Percentiles rank a stretch among this genome's conserved stretches.
phyloP scores from a whole-genome alignment of 2,888 invertebrate species.

The Papilio protenor region DNA sequence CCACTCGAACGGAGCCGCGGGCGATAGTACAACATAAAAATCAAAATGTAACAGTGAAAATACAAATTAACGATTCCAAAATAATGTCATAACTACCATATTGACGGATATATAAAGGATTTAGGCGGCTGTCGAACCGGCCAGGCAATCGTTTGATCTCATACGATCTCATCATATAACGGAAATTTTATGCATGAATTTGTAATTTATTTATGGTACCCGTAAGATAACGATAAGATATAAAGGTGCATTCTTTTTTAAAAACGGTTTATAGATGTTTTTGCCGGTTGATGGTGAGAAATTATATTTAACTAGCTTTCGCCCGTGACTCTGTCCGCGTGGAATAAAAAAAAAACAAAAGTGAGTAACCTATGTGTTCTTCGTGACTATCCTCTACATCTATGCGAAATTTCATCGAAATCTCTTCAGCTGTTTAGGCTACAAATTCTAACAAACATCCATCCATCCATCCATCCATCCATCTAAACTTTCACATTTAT shows the following conservation, averaged over 20 bases:
- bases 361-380: too few species aligned
- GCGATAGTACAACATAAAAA: too few species aligned
- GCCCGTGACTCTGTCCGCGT: too few species aligned
- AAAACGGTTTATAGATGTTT: conserved; percentile 30
- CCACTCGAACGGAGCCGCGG: too few species aligned
- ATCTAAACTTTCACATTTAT: too few species aligned
- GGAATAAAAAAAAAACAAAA: too few species aligned
- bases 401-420: too few species aligned
- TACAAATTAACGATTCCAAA: conserved; percentile 7
- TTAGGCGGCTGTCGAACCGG: conserved; percentile 49
- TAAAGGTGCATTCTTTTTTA: conserved; percentile 38
- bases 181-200: conserved; percentile 69
- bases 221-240: conserved; percentile 49
- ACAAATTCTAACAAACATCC: too few species aligned
- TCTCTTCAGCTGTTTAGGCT: too few species aligned
- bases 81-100: background rate
- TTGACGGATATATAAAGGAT: conserved; percentile 24
- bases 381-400: too few species aligned
- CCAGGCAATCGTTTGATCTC: conserved; percentile 51
- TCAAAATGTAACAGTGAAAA: background rate
- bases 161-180: conserved; percentile 50
- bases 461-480: too few species aligned
- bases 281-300: conserved; percentile 11
- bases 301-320: too few species aligned
- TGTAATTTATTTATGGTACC: conserved; percentile 68